phyloP scores from a whole-genome alignment of 2,797 vertebrate species.

The Hybognathus amarus region DNA sequence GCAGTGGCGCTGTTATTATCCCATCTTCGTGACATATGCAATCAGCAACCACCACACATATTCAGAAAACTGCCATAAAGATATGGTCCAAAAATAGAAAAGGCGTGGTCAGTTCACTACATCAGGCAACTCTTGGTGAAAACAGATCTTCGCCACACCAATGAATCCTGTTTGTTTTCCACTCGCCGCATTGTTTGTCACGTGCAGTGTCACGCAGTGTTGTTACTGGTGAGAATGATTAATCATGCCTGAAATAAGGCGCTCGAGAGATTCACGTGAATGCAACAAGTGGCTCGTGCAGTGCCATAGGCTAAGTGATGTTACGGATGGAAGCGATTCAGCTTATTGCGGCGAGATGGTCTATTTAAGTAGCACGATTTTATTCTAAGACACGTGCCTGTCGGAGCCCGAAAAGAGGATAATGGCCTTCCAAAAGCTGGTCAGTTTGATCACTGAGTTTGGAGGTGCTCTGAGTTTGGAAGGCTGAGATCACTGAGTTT shows the following conservation, averaged over 20 bases:
- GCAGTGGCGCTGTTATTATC: background rate
- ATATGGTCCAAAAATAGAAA: conserved; percentile 9
- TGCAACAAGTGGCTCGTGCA: background rate
- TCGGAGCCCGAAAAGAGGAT: conserved; percentile 37
- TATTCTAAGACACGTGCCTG: conserved; percentile 40
- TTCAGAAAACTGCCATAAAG: conserved; percentile 8
- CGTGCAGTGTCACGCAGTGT: conserved; percentile 35
- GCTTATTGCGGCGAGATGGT: conserved; percentile 8
- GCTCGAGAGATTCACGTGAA: conserved; percentile 15
- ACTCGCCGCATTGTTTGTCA: background rate
- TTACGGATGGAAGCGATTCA: background rate
- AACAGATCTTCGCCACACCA: background rate
- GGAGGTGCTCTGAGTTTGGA: conserved; percentile 22
- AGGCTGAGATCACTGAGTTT: background rate
- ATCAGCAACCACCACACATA: background rate
- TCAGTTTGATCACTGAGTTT: background rate
- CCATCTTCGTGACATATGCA: conserved; percentile 6
- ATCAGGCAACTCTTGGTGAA: background rate
- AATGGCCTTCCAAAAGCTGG: conserved; percentile 28
- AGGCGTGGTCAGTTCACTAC: conserved; percentile 7
- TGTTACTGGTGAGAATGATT: conserved; percentile 23
- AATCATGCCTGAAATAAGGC: conserved; percentile 19
- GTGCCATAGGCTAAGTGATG: background rate
- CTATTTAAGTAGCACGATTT: conserved; percentile 35
- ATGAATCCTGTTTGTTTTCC: conserved; percentile 6